Evolutionary conservation across 2,797 vertebrate genomes (phyloP), one percentile per base, ranked within the genome.

Genomic region (Pseudomugil tenellus): DNA sequence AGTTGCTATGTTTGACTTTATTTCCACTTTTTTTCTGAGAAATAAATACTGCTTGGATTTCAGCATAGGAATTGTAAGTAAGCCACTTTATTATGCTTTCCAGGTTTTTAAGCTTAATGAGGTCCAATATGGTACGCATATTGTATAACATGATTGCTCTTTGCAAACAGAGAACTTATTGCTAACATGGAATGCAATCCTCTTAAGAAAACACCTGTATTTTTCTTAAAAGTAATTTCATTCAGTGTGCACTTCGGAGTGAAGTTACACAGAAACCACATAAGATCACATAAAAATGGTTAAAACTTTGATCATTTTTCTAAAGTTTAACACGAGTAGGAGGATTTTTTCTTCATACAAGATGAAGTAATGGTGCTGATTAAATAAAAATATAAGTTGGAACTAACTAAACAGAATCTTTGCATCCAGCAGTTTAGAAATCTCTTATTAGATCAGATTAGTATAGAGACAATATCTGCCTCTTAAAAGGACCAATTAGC

Each of bases 31-130:
- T 63, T 71, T 26, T 25, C 0, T n/a, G 19, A 58, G 72, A 76
- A 79, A 76, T 29, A 25, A 51, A 67, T 16, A 74, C 62, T 68
- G 11, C 66, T 81, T n/a, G 13, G 2, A 51, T 85, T 87, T 78
- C 62, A 58, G 72, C 70, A 70, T 26, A 70, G 17, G 11, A 52
- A 56, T 3, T 68, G 43, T 35, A 23, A 49, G 52, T 58, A 23
- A 7, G 19, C 11, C 5, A 41, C 6, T 65, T 68, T 59, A 21
- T 63, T 16, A 31, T 58, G 26, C 31, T 49, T 69, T 54, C 16
- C 28, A 41, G 49, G 5, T 64, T 21, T 58, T 80, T 77, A 55
- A 52, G 29, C 46, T 59, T 56, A 37, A n/a, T 51, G 31, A 59
- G 19, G 19, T 14, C 25, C 26, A 58, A 37, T 7, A 57, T 16